Conservation (phyloP, 2,888 invertebrate genomes). For the Xestia rhomboidea region DNA sequence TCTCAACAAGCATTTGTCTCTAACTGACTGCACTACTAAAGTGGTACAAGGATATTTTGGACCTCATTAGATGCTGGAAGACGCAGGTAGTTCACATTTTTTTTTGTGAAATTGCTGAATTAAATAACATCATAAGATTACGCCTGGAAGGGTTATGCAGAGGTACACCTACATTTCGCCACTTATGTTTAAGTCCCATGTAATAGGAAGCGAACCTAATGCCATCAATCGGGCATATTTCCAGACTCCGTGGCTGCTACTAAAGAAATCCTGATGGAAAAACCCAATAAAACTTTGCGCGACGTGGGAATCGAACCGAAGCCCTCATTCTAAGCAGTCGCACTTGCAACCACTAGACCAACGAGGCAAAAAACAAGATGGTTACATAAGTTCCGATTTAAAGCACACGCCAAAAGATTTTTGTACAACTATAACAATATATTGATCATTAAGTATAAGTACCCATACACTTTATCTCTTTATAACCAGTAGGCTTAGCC, state of each 20-base stretch:
- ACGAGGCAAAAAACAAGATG: not conserved
- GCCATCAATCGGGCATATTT: not conserved
- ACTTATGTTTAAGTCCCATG: too few relatives aligned
- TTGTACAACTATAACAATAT: not conserved
- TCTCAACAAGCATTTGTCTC: not conserved
- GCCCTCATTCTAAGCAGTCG: not conserved
- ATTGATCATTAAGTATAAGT: not conserved
- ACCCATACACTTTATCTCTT: too few relatives aligned
- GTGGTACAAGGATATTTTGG: not conserved
- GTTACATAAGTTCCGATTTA: not conserved
- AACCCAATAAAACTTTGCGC: not conserved
- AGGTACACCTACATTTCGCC: not conserved
- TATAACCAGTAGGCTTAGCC: too few relatives aligned
- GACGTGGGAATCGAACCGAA: not conserved
- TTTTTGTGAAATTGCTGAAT: not conserved
- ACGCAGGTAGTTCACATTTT: not conserved
- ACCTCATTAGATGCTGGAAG: not conserved
- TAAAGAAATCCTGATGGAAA: not conserved
- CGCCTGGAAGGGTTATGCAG: too few relatives aligned
- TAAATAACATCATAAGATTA: not conserved
- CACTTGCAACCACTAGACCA: not conserved
- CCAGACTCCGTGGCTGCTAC: too few relatives aligned
- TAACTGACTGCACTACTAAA: not conserved
- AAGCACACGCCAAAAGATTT: not conserved
- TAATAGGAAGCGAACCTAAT: not conserved